Percentiles rank a stretch among this genome's conserved stretches.
Conservation (phyloP, 2,797 vertebrate genomes). For the Spatula clypeata region DNA sequence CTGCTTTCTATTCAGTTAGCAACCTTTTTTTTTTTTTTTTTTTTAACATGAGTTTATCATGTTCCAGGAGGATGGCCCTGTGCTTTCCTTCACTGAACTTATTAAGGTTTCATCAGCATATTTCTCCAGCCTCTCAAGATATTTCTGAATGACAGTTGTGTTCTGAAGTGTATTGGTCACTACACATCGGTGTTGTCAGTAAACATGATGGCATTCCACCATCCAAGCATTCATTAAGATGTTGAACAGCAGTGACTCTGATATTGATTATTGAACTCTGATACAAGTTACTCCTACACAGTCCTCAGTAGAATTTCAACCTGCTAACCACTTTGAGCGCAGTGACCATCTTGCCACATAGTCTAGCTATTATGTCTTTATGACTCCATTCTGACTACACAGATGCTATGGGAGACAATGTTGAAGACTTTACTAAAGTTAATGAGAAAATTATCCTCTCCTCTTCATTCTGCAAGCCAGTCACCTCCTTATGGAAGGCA, state of each 20-base stretch:
- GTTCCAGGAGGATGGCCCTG: background rate
- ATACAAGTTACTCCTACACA: background rate
- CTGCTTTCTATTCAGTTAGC: background rate
- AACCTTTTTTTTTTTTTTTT: background rate
- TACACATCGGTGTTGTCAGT: background rate
- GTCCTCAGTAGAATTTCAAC: background rate
- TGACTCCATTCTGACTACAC: background rate
- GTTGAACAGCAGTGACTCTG: background rate
- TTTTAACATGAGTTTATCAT: background rate
- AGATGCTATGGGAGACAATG: background rate
- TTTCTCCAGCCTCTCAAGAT: background rate
- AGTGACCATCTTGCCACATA: background rate
- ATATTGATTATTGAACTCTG: background rate
- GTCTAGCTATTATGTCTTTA: no score
- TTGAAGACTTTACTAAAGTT: background rate
- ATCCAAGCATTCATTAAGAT: background rate
- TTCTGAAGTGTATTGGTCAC: background rate
- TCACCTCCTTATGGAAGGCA: background rate
- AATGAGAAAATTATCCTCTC: background rate
- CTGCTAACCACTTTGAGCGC: background rate
- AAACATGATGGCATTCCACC: background rate
- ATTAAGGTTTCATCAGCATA: background rate
- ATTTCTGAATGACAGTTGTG: background rate
- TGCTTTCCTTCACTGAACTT: background rate
- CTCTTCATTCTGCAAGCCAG: background rate